Base-by-base conservation (phyloP, 2,113 vertebrate genomes). In the Platichthys flesus region DNA sequence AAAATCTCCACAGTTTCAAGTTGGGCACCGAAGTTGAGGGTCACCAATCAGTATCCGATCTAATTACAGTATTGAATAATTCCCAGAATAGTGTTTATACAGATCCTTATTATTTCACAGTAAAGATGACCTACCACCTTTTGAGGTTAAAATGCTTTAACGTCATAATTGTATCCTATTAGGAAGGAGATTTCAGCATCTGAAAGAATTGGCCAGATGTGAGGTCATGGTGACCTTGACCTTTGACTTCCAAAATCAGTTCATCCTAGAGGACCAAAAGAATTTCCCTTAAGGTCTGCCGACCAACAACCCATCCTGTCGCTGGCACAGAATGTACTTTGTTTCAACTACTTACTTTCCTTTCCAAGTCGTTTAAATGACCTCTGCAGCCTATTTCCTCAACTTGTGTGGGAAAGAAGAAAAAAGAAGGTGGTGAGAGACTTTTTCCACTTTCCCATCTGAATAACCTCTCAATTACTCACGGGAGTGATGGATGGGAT, bases 401-500 rank as follows among this genome's bases (percentile, higher is more conserved):
- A 67, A 49, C 18, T 61, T 78, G 24, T 75, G 12, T 20, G 26
- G 15, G 51, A 57, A 61, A 80, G 59, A 71, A 47, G 49, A 70
- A 24, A 23, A 65, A 18, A 59, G 20, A 83, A 66, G 71, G 40
- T 49, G 28, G 47, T 16, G 18, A 51, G 47, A 69, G 37, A 56
- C 9, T 5, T 18, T 23, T 47, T 79, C 61, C 47, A 26, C 0
- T 35, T 57, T 68, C 58, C 69, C 2, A 7, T 61, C 62, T 78
- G 26, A 82, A 76, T n/a, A 54, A n/a, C 58, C 56, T 73, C 65
- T 61, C 58, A 61, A 80, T 81, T 71, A 76, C 76, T 77, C 76
- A 72, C 45, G 66, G 47, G 63, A 57, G 63, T 82, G 83, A 87
- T 75, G 71, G 81, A 83, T 77, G 71, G 76, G 72, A 59, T 57